phyloP scores from a whole-genome alignment of 92 coral and sea anemone species.

The Hydrozoanthus gracilis region DNA sequence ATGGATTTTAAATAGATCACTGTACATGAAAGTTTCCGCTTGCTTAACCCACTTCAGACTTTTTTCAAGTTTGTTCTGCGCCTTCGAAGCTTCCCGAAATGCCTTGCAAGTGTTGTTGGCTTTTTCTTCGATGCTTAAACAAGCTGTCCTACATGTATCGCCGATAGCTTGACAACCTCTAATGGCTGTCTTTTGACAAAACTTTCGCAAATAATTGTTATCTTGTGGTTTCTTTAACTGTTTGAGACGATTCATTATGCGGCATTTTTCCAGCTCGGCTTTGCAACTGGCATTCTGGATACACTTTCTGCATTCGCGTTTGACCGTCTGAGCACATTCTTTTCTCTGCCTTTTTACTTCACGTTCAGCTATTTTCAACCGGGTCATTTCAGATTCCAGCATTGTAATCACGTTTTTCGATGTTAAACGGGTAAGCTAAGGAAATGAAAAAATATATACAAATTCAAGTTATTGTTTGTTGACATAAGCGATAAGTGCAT shows the following conservation, averaged over 20 bases:
- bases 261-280: conserved; percentile 53
- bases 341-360: conserved; percentile 71
- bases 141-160: conserved; percentile 59
- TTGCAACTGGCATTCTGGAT: conserved; percentile 50
- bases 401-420: conserved; percentile 87
- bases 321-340: conserved; percentile 70
- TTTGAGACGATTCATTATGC: conserved; percentile 3
- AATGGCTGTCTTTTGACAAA: conserved; percentile 76
- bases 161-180: conserved; percentile 66
- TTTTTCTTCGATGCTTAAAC: conserved; percentile 59
- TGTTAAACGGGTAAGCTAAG: conserved; percentile 88
- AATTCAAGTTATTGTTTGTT: background rate
- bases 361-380: conserved; percentile 71
- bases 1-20: conserved; percentile 80
- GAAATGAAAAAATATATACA: background rate
- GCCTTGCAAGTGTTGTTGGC: conserved; percentile 78
- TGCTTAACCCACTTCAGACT: conserved; percentile 80
- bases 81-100: conserved; percentile 69
- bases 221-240: conserved; percentile 27
- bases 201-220: conserved; percentile 25
- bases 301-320: conserved; percentile 72
- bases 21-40: conserved; percentile 74
- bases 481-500: background rate
- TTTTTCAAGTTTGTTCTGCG: conserved; percentile 71
- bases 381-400: conserved; percentile 77